These are phyloP conservation scores for Narcine bancroftii DNA, from an alignment of 2,113 vertebrate genomes.

Conservation along the genomic window DNA sequence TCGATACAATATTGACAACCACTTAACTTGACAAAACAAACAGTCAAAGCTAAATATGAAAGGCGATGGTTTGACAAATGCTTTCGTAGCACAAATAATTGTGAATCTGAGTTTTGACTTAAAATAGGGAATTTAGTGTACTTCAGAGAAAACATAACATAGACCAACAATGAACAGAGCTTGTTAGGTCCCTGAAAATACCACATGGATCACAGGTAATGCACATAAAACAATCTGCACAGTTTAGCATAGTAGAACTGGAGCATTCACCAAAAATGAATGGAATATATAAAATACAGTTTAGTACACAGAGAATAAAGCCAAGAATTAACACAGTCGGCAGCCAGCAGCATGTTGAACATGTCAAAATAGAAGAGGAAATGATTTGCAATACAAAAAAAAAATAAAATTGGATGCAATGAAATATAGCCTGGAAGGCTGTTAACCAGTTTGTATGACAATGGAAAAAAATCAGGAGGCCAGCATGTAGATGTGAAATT, in stretches of 20 bases:
- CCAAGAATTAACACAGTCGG: not conserved
- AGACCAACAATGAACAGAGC: not conserved
- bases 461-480: not conserved
- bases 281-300: not conserved
- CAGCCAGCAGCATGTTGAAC: not conserved
- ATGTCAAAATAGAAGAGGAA: not conserved
- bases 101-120: conserved; percentile 13
- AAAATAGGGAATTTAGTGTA: not conserved
- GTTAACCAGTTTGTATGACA: not conserved
- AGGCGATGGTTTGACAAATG: not conserved
- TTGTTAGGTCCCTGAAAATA: not conserved
- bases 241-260: not conserved
- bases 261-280: not conserved
- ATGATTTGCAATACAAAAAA: not conserved
- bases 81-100: not conserved
- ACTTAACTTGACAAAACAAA: not conserved
- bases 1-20: not conserved
- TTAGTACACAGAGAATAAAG: conserved; percentile 1
- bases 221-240: not conserved
- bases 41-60: not conserved
- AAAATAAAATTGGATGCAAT: too few relatives aligned
- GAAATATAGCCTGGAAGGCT: not conserved
- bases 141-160: not conserved
- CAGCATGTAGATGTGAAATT: not conserved
- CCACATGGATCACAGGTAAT: not conserved